Base-by-base conservation (phyloP, 1,140 invertebrate genomes). In the Drosophila simulans region DNA sequence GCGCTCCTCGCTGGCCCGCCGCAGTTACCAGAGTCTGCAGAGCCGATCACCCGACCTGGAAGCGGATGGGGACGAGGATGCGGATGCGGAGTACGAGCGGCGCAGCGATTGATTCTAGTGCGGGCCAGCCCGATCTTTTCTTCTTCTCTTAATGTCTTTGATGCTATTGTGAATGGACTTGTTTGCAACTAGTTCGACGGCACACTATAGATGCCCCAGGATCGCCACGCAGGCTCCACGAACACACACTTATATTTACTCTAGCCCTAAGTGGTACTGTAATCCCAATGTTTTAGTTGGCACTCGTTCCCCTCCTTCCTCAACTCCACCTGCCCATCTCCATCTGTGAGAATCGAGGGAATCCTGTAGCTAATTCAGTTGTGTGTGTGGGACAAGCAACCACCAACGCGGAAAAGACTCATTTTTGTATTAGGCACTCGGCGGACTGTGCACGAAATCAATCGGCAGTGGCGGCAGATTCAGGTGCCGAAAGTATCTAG, bases 121-220 rank as follows among this genome's bases (percentile, higher is more conserved):
- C 48, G 42, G 64, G 27, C 43, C n/a, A 25, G 37, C 45, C 35
- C 64, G 11, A 48, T 22, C 15, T 46, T 55, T 34, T 69, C 42
- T 13, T 27, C 65, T 25, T 48, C 62, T 69, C 42, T n/a, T 20
- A 43, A 35, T 42, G 27, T 43, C 64, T 60, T 35, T 42, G 52
- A 85, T 69, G 64, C 73, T 85, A 80, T 62, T 77, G 60, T 85
- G 81, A 77, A 77, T 77, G 63, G 68, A 80, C 75, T 80, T 70
- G 68, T 74, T 66, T 52, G 54, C 56, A 58, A 58, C 20, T 27
- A 58, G 60, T 80, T 56, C 40, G 56, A 62, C 37, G 45, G 43
- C 63, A 54, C 74, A 64, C 56, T 43, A 17, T 56, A 57, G 34
- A 37, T 49, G 49, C 59, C 37, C 46, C 20, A 42, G 37, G 60